Evolutionary conservation across 1,140 invertebrate genomes (phyloP), one percentile per base, ranked within the genome.

Genomic region (Planococcus citri): DNA sequence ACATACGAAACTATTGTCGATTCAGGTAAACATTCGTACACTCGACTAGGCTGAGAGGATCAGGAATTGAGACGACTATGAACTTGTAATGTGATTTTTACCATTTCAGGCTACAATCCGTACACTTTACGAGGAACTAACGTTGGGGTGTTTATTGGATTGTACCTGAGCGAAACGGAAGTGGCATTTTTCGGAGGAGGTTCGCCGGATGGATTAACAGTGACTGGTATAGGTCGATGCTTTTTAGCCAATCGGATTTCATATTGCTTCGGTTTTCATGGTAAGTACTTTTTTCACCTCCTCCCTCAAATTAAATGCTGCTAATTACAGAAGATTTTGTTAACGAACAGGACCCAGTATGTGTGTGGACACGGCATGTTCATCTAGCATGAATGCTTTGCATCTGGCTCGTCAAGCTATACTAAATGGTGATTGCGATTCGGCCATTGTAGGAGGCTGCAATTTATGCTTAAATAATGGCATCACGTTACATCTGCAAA

Each of bases 1-100:
- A 91, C 94, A 1, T 87, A 97, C 78, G 96, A 98, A 82, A 89
- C 93, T 0, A 90, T 98, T 69, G 82, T 97, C 71, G 96, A 98
- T 83, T 90, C 95, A 61, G 94, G 94, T 72, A 75, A 74, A 27
- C 38, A 8, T 1, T 41, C n/a, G n/a, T n/a, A n/a, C n/a, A n/a
- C n/a, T n/a, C n/a, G n/a, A 33, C 29, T 33, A 33, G 29, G 29
- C 12, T n/a, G n/a, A n/a, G n/a, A n/a, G n/a, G n/a, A n/a, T n/a
- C n/a, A n/a, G n/a, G n/a, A n/a, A n/a, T n/a, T n/a, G n/a, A n/a
- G n/a, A n/a, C n/a, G n/a, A 33, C 29, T 33, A 33, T 3, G 29
- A 6, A 33, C 29, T 33, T 33, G 29, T 33, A n/a, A n/a, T n/a
- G n/a, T n/a, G n/a, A n/a, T n/a, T n/a, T n/a, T n/a, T n/a, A n/a